Base-by-base conservation (phyloP, 1,140 invertebrate species). In the Heliothis virescens region DNA sequence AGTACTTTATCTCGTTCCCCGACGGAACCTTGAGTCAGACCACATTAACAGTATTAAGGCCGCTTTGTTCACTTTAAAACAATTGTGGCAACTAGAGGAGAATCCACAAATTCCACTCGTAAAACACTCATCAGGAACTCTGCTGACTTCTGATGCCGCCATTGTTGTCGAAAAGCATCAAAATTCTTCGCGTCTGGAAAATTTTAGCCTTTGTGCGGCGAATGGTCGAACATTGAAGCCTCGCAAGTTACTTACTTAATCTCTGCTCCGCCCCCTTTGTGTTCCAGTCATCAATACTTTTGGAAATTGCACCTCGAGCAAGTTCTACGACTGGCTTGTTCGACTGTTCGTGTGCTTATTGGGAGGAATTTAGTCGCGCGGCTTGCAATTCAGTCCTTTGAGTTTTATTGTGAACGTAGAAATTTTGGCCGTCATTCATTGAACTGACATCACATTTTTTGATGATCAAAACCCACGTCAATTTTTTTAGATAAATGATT, bases 171-270 rank as follows among this genome's bases (percentile, higher is more conserved):
- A 77, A 81, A 83, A 82, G 85, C 86, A 85, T 86, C 88, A 86
- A 90, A 87, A 90, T 89, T 90, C 88, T 90, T 90, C 78, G 76
- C 79, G 85, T 86, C 86, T 84, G 87, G 84, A 86, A 88, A 88
- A 86, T 90, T 85, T 86, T 63, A 84, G 81, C 85, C 86, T 91
- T 91, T 91, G 88, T 89, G 74, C 52, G 72, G 71, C 55, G 72
- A 81, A 85, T 78, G 76, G 73, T 79, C 77, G 85, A 86, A 85
- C 80, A 85, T 67, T 79, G 86, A 90, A 90, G 85, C 85, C 87
- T 76, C 84, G 84, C 79, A 87, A 89, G 85, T 90, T 87, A 87
- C 86, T 90, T 87, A 86, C 86, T 89, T 90, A 91, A 90, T 91
- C 87, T 88, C 87, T 86, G 85, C 81, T 83, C 83, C 82, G 82